Evolutionary conservation across 1,140 invertebrate species (phyloP), one percentile per base, ranked within the genome.

Genomic region (Parasteatoda tepidariorum): DNA sequence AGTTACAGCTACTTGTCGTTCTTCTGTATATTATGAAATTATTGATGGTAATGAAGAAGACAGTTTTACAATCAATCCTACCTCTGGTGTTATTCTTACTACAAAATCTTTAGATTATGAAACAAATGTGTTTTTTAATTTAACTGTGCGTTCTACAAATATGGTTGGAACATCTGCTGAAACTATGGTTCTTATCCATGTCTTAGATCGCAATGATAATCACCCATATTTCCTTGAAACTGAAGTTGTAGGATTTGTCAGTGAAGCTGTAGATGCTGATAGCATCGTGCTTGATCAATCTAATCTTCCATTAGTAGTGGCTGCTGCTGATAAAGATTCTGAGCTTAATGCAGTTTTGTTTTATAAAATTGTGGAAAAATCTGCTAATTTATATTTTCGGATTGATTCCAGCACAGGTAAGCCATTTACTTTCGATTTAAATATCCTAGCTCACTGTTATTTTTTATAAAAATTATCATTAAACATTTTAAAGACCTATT

Each of bases 71-170:
- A 92, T 97, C 26, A 95, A 96, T 89, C 95, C 95, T 0, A 94
- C 93, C 73, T 95, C 94, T 59, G 96, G 95, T 1, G 93, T 97
- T 66, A 86, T 89, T 30, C 87, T 86, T 24, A 92, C 92, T 15
- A 93, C 94, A 0, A 93, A 93, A 86, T 90, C 91, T 28, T 91
- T 97, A 34, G 95, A 97, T 88, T 96, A 94, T 88, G 96, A 97
- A 88, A 89, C 90, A 55, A 92, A 88, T 28, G 92, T 92, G 84
- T 92, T 93, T 66, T 97, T 96, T 87, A 96, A 97, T 88, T 89
- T 98, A 13, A 95, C 94, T 15, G 90, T 98, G 26, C 91, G 91
- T 48, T 96, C 95, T 3, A 94, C 93, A 22, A 97, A 96, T 87
- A 96, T 97, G 93, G 94, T 94, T 87, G 90, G 91, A 86, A 85